Percentiles rank a stretch among this genome's conserved stretches.
Evolutionary conservation across 2,888 invertebrate species (phyloP).

Genomic region (Mamestra brassicae): DNA sequence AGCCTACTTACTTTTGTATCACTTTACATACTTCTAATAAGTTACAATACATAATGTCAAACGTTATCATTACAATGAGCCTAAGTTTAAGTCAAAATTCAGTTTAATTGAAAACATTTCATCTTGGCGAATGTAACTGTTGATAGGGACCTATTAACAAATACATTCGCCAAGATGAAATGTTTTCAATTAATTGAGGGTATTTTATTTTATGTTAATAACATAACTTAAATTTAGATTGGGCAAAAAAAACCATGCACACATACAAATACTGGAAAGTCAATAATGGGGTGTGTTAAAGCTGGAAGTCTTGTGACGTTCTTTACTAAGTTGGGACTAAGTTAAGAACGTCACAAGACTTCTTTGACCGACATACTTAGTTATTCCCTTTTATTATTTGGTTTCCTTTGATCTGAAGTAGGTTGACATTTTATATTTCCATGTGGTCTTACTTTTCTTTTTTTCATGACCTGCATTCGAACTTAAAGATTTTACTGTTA

Average conservation of each 20-base stretch:
- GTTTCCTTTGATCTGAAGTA: slow-evolving; percentile 25
- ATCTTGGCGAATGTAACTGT: no score
- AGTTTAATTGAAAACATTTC: no score
- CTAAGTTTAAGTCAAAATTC: no score
- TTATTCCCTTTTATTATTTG: slow-evolving; percentile 10
- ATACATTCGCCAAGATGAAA: no score
- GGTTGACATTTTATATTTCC: slow-evolving; percentile 14
- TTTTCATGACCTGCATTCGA: background rate
- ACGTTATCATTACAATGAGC: background rate
- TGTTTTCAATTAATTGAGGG: no score
- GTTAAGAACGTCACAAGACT: background rate
- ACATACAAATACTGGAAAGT: background rate
- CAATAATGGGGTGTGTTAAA: background rate
- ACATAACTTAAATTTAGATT: no score
- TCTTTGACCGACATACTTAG: slow-evolving; percentile 24
- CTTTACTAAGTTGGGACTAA: background rate
- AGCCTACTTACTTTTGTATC: background rate
- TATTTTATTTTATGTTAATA: no score
- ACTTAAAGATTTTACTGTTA: background rate
- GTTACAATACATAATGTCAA: background rate
- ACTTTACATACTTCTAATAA: background rate
- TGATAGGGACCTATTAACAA: no score
- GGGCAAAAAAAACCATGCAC: no score
- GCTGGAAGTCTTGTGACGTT: background rate
- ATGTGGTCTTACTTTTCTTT: background rate